These are phyloP conservation scores for Distichodus sexfasciatus DNA, from an alignment of 2,797 vertebrate genomes.

Conservation along the genomic window DNA sequence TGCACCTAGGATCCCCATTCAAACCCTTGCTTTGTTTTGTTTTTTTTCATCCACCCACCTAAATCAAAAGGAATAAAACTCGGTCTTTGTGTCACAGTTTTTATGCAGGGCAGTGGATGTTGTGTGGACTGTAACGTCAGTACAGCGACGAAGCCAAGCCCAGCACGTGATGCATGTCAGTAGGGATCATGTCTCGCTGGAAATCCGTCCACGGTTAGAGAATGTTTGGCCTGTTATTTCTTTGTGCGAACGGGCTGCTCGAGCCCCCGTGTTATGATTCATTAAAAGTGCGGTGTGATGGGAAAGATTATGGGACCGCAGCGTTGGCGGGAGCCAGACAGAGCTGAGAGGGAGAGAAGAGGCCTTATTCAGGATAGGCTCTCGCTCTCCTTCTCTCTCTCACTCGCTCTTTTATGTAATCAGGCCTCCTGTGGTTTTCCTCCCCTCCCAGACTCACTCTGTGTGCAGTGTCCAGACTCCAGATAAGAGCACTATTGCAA, in stretches of 20 bases:
- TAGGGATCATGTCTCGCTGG: too few species aligned
- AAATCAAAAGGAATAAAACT: slow-evolving; percentile 48
- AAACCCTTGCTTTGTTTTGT: slow-evolving; percentile 39
- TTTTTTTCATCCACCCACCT: slow-evolving; percentile 32
- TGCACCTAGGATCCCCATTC: background rate
- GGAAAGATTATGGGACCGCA: slow-evolving; percentile 54
- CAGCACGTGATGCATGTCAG: background rate
- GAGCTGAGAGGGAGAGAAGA: too few species aligned
- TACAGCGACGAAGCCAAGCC: slow-evolving; percentile 38
- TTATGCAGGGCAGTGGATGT: slow-evolving; percentile 56
- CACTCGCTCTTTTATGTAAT: slow-evolving; percentile 29
- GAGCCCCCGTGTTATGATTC: slow-evolving; percentile 63
- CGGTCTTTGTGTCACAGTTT: slow-evolving; percentile 63
- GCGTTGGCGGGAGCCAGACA: slow-evolving; percentile 43
- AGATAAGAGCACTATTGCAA: slow-evolving; percentile 39
- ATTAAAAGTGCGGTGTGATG: slow-evolving; percentile 65
- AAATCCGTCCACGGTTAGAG: too few species aligned
- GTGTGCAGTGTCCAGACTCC: slow-evolving; percentile 35
- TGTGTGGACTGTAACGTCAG: slow-evolving; percentile 56
- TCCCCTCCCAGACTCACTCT: slow-evolving; percentile 28
- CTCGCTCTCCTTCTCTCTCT: background rate
- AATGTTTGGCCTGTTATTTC: slow-evolving; percentile 58
- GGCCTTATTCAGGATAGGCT: slow-evolving; percentile 34
- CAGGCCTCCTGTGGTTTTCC: slow-evolving; percentile 33
- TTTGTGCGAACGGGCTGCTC: slow-evolving; percentile 63